Evolutionary conservation across 2,888 invertebrate species (phyloP), one percentile per base, ranked within the genome.

Genomic region (Notodromas monacha): DNA sequence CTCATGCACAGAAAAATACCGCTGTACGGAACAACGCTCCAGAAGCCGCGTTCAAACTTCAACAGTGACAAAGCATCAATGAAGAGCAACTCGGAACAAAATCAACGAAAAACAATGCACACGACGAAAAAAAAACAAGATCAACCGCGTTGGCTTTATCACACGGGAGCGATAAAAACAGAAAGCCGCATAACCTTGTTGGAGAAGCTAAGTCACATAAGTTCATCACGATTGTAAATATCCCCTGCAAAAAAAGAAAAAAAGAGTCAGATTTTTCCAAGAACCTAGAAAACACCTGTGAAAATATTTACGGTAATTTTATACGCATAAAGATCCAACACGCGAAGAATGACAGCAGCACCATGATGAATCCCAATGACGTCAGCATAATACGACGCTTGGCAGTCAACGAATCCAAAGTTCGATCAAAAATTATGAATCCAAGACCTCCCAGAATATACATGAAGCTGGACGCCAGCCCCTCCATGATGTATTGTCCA

Each of bases 401-500:
- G 2, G 77, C 74, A 26, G 79, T 70, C 1, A 69, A 61, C 1
- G 84, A 73, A 43, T 72, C 72, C 47, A 79, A 79, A 0, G 84
- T 84, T 41, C 77, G 70, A 50, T 96, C 92, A 36, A 96, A 56
- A 35, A 96, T 70, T 13, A 96, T 77, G 49, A 92, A 89, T 4
- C 92, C 92, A 15, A 92, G 52, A 0, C 89, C 89, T 27, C 92
- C 92, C 35, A 89, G 58, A 0, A 84, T 77, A 50, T 96, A 96
- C 13, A 96, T 60, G 46, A 96, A 92, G 50, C 84, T 84, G 8
- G 89, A 77, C 1, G 89, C 89, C 36, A 96, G 53, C 1, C 96
- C 92, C 54, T 96, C 96, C 84, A 96, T 86, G 33, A 96, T 96
- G 46, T 92, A 96, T 47, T 96, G 92, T 0, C 92, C 92, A 51